Evolutionary conservation across 2,888 invertebrate species (phyloP), one percentile per base, ranked within the genome.

Genomic region (Meliscaeva auricollis): DNA sequence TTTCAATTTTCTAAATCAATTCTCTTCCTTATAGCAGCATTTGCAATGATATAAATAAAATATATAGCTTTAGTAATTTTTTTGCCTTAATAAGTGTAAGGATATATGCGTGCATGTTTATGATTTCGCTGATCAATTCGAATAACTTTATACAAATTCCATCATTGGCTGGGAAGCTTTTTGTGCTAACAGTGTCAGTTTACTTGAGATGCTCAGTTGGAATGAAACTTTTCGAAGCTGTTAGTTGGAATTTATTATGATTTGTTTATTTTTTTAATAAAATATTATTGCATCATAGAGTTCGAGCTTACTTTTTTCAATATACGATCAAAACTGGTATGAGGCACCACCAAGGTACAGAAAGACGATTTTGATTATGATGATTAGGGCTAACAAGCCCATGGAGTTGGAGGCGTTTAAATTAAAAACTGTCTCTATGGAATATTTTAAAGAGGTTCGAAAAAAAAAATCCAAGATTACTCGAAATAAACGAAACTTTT

Each of bases 261-360:
- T 11, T 38, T 3, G 4, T 2, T 35, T 30, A 20, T 17, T 13
- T 5, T 62, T 7, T n/a, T 1, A 13, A 0, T 1, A n/a, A 22
- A 30, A 52, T 44, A 20, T 13, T 26, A 17, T 3, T 8, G 0
- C 1, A 38, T 50, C 11, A 26, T 58, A 78, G 78, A 72, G 64
- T 13, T 58, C 50, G 22, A 32, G 26, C 41, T 66, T 79, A 9
- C 15, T 72, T 17, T 13, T 22, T 52, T 54, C 78, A 15, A 73
- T 73, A 35, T 79, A 79, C 17, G 64, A 73, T 0, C 66, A 66
- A 8, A 79, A 73, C 13, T 79, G 79, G 79, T 79, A 79, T 44
- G 58, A 73, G 11, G 79, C 66, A 5, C 66, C 48, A 17, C 66
- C 73, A 0, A 50, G 7, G 22, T 79, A 79, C 60, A 56, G 78